Conservation (phyloP, 1,140 invertebrate genomes). For the Lutraria rhynchaena region DNA sequence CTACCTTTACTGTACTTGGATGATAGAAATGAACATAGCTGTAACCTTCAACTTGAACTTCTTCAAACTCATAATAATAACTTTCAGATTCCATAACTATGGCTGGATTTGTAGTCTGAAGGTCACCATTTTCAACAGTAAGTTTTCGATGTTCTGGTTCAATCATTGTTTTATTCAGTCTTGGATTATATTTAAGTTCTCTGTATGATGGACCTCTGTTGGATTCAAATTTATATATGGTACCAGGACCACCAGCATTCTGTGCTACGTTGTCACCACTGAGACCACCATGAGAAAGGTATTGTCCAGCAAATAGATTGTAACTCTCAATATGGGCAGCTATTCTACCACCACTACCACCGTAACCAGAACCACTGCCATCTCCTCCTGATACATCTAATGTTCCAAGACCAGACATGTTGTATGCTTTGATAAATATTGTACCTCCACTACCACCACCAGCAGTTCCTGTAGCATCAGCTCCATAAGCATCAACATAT, state of each 20-base stretch:
- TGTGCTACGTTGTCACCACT: constrained; percentile 22
- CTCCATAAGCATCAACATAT: constrained; percentile 61
- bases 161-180: constrained; percentile 67
- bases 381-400: constrained; percentile 70
- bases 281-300: constrained; percentile 66
- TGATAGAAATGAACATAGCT: constrained; percentile 76
- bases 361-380: constrained; percentile 62
- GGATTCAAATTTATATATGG: constrained; percentile 76
- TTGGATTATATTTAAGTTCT: constrained; percentile 76
- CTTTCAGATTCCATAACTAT: constrained; percentile 73
- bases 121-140: constrained; percentile 67
- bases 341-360: constrained; percentile 74
- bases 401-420: constrained; percentile 71
- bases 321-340: constrained; percentile 68
- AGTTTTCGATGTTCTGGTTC: constrained; percentile 73
- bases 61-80: constrained; percentile 76
- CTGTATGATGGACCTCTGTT: constrained; percentile 72
- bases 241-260: constrained; percentile 70
- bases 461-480: constrained; percentile 40
- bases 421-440: constrained; percentile 69
- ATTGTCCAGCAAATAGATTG: constrained; percentile 69
- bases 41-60: constrained; percentile 73
- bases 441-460: constrained; percentile 74
- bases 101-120: constrained; percentile 67
- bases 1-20: constrained; percentile 60